Evolutionary conservation across 2,797 vertebrate species (phyloP).

Genomic region (Sylvia borin): DNA sequence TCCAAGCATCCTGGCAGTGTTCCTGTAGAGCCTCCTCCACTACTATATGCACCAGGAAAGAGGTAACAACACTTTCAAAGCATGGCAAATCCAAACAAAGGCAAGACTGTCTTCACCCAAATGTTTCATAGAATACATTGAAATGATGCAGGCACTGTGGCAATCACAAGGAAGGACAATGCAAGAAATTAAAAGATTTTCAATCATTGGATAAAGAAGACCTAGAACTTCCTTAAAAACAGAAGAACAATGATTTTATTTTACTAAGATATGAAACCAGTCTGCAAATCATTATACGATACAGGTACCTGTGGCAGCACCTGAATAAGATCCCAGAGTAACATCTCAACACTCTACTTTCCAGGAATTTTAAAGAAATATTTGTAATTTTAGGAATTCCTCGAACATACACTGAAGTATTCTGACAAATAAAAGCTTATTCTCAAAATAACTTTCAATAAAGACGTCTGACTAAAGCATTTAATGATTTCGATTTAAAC

Average conservation of each 20-base stretch:
- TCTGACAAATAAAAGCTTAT: neutral
- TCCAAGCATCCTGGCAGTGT: neutral
- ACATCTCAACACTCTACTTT: neutral
- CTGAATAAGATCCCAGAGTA: neutral
- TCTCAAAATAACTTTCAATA: neutral
- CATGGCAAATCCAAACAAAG: neutral
- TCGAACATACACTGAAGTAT: neutral
- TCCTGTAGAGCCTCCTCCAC: neutral
- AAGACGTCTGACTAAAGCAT: neutral
- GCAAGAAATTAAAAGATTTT: neutral
- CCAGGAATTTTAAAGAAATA: neutral
- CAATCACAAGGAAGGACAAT: neutral
- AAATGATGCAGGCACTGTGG: neutral
- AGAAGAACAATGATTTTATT: neutral
- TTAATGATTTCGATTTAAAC: neutral
- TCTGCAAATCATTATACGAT: neutral
- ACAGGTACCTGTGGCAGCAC: neutral
- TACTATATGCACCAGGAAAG: fast-evolving
- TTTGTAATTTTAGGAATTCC: neutral
- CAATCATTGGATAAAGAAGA: neutral
- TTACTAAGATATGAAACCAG: neutral
- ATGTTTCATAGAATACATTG: neutral
- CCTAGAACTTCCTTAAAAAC: neutral
- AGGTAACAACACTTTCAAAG: neutral
- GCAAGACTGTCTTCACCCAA: neutral